Conservation (phyloP, 2,113 vertebrate genomes). For the Oxyura jamaicensis region DNA sequence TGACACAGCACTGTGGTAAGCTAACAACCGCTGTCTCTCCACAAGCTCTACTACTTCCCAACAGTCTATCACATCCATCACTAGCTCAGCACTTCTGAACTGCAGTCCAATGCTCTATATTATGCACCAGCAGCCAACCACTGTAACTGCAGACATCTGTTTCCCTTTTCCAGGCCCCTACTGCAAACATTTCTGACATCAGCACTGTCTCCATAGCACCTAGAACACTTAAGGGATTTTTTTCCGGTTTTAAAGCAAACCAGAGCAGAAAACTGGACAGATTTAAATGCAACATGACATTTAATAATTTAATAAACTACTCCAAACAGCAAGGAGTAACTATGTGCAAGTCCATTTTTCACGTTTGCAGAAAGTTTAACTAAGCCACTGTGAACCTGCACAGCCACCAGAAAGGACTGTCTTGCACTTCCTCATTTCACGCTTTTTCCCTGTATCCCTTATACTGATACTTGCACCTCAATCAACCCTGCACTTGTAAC, state of each 20-base stretch:
- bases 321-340: constrained; percentile 20
- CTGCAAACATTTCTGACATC: constrained; percentile 46
- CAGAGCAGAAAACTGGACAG: constrained; percentile 50
- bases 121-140: not conserved
- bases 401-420: not conserved
- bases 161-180: not conserved
- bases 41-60: not conserved
- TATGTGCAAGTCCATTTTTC: not conserved
- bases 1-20: not conserved
- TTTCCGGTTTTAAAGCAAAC: constrained; percentile 54
- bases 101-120: not conserved
- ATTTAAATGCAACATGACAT: constrained; percentile 59
- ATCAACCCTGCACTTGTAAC: not conserved
- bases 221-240: constrained; percentile 35
- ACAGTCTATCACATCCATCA: not conserved
- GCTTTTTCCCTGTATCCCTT: not conserved
- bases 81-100: not conserved
- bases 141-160: constrained; percentile 29
- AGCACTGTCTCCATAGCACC: constrained; percentile 29
- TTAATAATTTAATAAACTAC: constrained; percentile 61
- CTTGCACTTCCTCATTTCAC: not conserved
- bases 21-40: not conserved
- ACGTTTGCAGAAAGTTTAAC: not conserved
- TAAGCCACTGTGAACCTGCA: not conserved
- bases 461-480: not conserved